These are phyloP conservation scores for Phocides pigmalion DNA, from an alignment of 1,140 invertebrate species.

Conservation along the genomic window DNA sequence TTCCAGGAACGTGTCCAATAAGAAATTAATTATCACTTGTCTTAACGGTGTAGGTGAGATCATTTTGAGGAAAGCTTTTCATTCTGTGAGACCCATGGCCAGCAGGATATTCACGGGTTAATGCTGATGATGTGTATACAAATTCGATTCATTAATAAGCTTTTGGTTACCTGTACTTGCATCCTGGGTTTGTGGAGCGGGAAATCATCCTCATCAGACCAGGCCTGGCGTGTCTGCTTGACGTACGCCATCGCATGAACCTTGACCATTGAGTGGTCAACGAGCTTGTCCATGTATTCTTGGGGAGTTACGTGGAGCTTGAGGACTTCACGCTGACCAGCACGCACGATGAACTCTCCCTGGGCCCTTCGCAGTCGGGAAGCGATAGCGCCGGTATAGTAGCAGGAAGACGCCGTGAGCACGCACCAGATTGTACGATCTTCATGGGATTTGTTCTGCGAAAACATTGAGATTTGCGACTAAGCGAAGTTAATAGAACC, in stretches of 20 bases:
- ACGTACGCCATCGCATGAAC: slow-evolving; percentile 88
- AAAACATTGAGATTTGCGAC: slow-evolving; percentile 1
- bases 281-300: slow-evolving; percentile 88
- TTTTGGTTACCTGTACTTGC: slow-evolving; percentile 75
- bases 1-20: no score
- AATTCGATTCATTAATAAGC: neutral
- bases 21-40: no score
- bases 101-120: no score
- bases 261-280: slow-evolving; percentile 88
- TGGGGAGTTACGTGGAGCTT: slow-evolving; percentile 83
- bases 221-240: slow-evolving; percentile 87
- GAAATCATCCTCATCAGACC: slow-evolving; percentile 89
- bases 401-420: slow-evolving; percentile 86
- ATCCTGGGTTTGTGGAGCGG: slow-evolving; percentile 86
- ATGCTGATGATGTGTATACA: no score
- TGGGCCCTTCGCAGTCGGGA: slow-evolving; percentile 86
- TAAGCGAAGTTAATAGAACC: no score
- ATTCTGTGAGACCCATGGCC: no score
- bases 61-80: no score
- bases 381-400: slow-evolving; percentile 88
- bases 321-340: slow-evolving; percentile 82
- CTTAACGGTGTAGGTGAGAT: no score
- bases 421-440: slow-evolving; percentile 86
- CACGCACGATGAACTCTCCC: slow-evolving; percentile 85
- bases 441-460: slow-evolving; percentile 86